These are phyloP conservation scores for Hemithea aestivaria DNA, from an alignment of 2,888 invertebrate genomes.

Conservation along the genomic window DNA sequence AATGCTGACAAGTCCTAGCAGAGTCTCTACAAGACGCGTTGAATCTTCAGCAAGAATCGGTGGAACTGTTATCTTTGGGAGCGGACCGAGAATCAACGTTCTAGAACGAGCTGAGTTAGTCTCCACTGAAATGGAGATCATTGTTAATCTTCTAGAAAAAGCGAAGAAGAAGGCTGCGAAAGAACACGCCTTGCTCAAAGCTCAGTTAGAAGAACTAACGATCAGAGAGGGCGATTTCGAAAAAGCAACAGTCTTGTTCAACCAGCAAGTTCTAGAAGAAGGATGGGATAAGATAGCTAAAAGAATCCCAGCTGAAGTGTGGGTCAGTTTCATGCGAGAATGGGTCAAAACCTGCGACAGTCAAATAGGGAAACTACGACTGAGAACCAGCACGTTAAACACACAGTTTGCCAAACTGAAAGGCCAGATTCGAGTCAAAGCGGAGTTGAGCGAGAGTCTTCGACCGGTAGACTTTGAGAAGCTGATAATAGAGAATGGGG, in stretches of 20 bases:
- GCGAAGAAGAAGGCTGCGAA: constrained; percentile 49
- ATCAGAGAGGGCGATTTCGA: constrained; percentile 70
- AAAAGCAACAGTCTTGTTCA: constrained; percentile 68
- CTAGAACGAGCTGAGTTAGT: constrained; percentile 73
- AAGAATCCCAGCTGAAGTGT: constrained; percentile 81
- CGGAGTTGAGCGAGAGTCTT: constrained; percentile 78
- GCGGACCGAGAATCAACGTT: constrained; percentile 68
- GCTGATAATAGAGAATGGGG: constrained; percentile 79
- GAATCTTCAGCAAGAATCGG: constrained; percentile 59
- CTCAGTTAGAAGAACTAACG: constrained; percentile 77
- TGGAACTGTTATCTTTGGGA: constrained; percentile 51
- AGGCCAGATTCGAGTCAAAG: constrained; percentile 73
- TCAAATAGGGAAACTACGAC: constrained; percentile 78
- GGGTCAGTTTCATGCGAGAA: constrained; percentile 79
- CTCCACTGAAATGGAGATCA: constrained; percentile 67
- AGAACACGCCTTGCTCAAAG: constrained; percentile 61
- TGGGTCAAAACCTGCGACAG: constrained; percentile 78
- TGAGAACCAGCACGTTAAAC: constrained; percentile 77
- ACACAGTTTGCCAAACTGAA: constrained; percentile 74
- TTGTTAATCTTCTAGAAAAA: constrained; percentile 47
- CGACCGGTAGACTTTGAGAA: constrained; percentile 82
- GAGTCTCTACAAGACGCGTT: constrained; percentile 46
- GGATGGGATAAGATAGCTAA: constrained; percentile 80
- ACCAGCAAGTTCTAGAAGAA: constrained; percentile 69
- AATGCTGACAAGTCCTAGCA: constrained; percentile 43